Evolutionary conservation across 2,888 invertebrate species (phyloP).

Genomic region (Linyphia triangularis): DNA sequence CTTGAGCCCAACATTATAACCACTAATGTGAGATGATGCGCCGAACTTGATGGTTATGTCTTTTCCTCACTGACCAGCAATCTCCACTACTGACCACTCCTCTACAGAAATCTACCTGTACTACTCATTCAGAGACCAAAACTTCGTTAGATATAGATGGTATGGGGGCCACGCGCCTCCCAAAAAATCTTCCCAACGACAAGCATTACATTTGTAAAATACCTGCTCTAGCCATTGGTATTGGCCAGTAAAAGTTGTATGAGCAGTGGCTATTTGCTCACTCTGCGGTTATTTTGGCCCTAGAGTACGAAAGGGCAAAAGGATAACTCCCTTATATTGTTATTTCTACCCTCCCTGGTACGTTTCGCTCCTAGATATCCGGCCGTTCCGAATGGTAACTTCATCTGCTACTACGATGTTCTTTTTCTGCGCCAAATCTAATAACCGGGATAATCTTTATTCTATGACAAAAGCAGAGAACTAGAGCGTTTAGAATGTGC

Average conservation of each 20-base stretch:
- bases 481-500: no score
- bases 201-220: constrained; percentile 72
- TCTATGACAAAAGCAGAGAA: no score
- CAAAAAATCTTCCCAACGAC: constrained; percentile 57
- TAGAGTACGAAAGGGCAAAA: background rate
- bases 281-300: constrained; percentile 49
- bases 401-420: background rate
- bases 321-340: background rate
- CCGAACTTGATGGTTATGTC: constrained; percentile 72
- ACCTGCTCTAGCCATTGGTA: constrained; percentile 44
- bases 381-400: background rate
- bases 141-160: constrained; percentile 75
- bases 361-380: background rate
- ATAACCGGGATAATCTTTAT: background rate
- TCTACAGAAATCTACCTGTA: constrained; percentile 24
- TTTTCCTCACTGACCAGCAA: constrained; percentile 58
- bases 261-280: constrained; percentile 57
- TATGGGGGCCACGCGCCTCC: constrained; percentile 50
- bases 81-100: constrained; percentile 61
- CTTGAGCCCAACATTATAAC: constrained; percentile 61
- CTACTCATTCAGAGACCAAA: constrained; percentile 30
- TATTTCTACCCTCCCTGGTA: background rate
- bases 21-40: constrained; percentile 69
- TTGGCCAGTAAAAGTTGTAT: constrained; percentile 64
- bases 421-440: background rate